Percentiles rank a stretch among this genome's conserved stretches.
These are phyloP conservation scores for Hippocampus mohnikei DNA, from an alignment of 2,113 vertebrate species.

Conservation along the genomic window DNA sequence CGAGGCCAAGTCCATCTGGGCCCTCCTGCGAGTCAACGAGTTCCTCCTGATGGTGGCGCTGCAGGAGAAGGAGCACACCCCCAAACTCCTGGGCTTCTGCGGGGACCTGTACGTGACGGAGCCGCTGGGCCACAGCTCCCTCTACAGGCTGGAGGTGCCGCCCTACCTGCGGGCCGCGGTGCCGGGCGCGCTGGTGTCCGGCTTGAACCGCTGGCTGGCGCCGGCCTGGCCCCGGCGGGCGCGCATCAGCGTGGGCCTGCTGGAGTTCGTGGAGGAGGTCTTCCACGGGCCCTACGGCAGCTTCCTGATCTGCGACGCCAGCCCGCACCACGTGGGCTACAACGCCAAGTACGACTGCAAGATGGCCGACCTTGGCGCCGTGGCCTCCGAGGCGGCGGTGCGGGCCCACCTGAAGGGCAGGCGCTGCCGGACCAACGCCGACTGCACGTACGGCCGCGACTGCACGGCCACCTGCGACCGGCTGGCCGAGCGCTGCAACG, in stretches of 20 bases:
- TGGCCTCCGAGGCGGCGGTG: conserved; percentile 83
- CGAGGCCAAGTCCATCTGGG: conserved; percentile 94
- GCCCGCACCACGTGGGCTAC: conserved; percentile 84
- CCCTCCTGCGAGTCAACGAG: conserved; percentile 88
- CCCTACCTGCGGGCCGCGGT: conserved; percentile 77
- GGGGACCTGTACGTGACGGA: conserved; percentile 92
- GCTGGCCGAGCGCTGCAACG: conserved; percentile 88
- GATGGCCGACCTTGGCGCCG: conserved; percentile 85
- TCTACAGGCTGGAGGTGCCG: conserved; percentile 78
- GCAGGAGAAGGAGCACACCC: conserved; percentile 86
- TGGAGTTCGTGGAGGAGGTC: conserved; percentile 96
- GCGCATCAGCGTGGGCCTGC: conserved; percentile 86
- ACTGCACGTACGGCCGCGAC: conserved; percentile 90
- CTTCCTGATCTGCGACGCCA: conserved; percentile 91
- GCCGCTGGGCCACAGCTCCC: conserved; percentile 77
- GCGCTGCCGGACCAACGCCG: conserved; percentile 82
- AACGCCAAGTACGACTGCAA: conserved; percentile 89
- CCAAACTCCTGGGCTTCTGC: conserved; percentile 86
- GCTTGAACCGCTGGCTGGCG: conserved; percentile 88
- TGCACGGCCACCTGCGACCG: conserved; percentile 87
- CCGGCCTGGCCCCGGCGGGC: conserved; percentile 90
- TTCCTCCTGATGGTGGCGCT: conserved; percentile 88
- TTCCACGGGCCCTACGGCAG: conserved; percentile 91
- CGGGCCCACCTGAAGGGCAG: conserved; percentile 83
- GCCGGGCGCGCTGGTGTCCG: conserved; percentile 72